Base-by-base conservation (phyloP, 2,888 invertebrate species). In the Crossocerus cetratus region DNA sequence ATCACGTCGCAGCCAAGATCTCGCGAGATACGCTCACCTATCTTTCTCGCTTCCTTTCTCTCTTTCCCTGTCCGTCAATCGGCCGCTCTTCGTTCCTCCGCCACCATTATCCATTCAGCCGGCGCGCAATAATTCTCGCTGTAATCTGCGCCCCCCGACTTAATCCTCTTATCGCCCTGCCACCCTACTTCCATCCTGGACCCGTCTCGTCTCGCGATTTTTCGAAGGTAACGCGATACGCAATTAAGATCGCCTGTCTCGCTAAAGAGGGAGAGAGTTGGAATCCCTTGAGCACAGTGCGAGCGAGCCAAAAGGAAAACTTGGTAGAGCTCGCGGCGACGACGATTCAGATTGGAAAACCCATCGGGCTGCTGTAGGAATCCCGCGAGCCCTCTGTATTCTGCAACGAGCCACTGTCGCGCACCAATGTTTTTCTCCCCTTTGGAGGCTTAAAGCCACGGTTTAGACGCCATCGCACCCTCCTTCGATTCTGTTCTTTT, bases 91-190 rank as follows among this genome's bases (percentile, higher is more conserved):
- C 64, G 64, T 65, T 62, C 61, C 44, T 65, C 67, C 20, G 23
- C 20, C 55, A n/a, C 62, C 61, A 74, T 80, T 75, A 77, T 80
- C 74, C 63, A 65, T 74, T 72, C 70, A 54, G 54, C 21, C 68
- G 55, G 14, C 3, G 43, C 22, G 68, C 62, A 62, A 72, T 79
- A 77, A 80, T 77, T 77, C 70, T 74, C 71, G 54, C 68, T 43
- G 61, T 72, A 68, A 79, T 73, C 71, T 23, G 42, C 32, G 45
- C 55, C 43, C 60, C 60, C n/a, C 14, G 5, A 45, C 58, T 53
- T 70, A 68, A 79, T 68, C 64, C 68, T 43, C 62, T 77, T 66
- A 74, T 70, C 69, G 54, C 16, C 16, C 49, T 49, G n/a, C 49
- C 49, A 16, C 49, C 16, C 49, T 62, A 53, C 16, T 16, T 54